Evolutionary conservation across 1,140 invertebrate genomes (phyloP), one percentile per base, ranked within the genome.

Genomic region (Atta cephalotes): DNA sequence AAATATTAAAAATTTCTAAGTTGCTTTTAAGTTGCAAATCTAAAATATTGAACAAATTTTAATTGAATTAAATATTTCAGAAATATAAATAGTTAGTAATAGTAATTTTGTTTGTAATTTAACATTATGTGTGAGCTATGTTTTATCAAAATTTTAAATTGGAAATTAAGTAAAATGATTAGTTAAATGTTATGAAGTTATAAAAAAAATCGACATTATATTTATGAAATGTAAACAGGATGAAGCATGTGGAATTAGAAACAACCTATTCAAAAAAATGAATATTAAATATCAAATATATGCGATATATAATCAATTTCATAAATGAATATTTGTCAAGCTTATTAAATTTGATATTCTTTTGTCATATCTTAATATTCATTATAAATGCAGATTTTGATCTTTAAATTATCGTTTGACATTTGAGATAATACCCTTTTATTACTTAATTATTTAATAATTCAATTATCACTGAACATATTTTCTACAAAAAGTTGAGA

Each of bases 311-410:
- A 80, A 56, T 80, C 21, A 16, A 80, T 70, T 70, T 39, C 4
- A 53, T 35, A 25, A 39, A n/a, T 56, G 21, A 68, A 45, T 25
- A 14, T 9, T 3, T 28, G 16, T 63, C 25, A 14, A 80, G 9
- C 9, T 80, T 25, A 68, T 80, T 80, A 68, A 25, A 39, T 80
- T 68, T 80, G 49, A 70, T 31, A 80, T 80, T 80, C 21, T 56
- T 80, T 39, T 80, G 28, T 68, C 28, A 18, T 53, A 25, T 0
- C 62, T 35, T 80, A 70, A 80, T 56, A 70, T 70, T 56, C n/a
- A 56, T 39, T 70, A 70, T 70, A 56, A 56, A 70, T 80, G n/a
- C 45, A 53, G 31, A 16, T 65, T 21, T 31, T 0, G 45, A 45
- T 0, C 2, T 63, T 6, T 21, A 0, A 63, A 78, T 62, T 6